A percentile compares a stretch with the other conserved stretches of the same genome.
Conservation (phyloP, 2,797 vertebrate genomes). For the Manis crassicaudata region DNA sequence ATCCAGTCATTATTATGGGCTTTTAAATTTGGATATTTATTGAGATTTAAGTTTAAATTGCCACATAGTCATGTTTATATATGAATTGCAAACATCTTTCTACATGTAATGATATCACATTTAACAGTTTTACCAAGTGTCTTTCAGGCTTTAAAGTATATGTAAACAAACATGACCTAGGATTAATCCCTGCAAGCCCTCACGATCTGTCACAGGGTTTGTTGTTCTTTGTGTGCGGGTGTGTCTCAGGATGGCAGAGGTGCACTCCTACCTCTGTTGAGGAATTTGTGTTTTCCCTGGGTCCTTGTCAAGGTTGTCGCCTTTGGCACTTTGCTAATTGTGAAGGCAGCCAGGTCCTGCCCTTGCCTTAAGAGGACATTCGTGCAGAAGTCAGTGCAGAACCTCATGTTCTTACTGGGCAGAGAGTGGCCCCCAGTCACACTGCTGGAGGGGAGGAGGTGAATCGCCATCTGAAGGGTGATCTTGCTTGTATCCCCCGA, state of each 20-base stretch:
- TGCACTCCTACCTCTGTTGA: not conserved
- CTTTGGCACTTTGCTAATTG: not conserved
- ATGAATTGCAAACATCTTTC: not conserved
- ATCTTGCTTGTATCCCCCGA: not conserved
- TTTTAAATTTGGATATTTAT: constrained; percentile 22
- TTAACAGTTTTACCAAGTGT: not conserved
- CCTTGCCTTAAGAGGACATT: constrained; percentile 24
- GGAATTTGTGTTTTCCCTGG: not conserved
- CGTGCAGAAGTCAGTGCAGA: not conserved
- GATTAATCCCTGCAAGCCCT: not conserved
- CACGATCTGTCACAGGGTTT: not conserved
- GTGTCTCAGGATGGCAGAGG: not conserved
- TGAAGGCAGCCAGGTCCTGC: not conserved
- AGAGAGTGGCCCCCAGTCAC: not conserved
- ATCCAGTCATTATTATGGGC: not conserved
- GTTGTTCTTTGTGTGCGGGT: not conserved
- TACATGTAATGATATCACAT: not conserved
- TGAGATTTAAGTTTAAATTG: constrained; percentile 34
- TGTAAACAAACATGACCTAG: not conserved
- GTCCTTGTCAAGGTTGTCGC: not conserved
- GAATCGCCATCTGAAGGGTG: not conserved
- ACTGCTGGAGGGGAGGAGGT: not conserved
- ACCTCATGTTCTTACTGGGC: not conserved
- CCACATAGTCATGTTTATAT: constrained; percentile 9
- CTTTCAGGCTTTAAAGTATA: constrained; percentile 27